Conservation (phyloP, 2,888 invertebrate genomes). For the Sinelater perroti region DNA sequence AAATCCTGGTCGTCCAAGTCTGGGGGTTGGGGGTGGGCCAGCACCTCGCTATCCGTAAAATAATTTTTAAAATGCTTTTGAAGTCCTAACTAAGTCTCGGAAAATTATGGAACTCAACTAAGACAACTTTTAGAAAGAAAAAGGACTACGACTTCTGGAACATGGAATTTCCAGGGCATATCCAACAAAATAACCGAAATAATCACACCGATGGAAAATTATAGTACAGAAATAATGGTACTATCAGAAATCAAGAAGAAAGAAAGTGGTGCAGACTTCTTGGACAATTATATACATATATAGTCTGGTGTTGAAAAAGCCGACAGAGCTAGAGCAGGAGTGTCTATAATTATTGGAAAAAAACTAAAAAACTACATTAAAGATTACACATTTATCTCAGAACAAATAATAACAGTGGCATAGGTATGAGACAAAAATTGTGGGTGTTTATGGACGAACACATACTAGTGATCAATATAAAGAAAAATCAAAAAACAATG, state of each 20-base stretch:
- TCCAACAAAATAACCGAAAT: conserved; percentile 10
- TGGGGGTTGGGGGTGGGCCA: conserved; percentile 2
- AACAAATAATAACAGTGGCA: conserved; percentile 6
- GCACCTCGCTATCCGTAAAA: background rate
- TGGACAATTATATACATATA: background rate
- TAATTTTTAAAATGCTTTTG: background rate
- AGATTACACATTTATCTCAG: background rate
- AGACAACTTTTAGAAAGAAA: conserved; percentile 8
- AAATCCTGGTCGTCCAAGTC: conserved; percentile 12
- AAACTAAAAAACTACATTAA: background rate
- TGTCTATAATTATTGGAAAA: too few species aligned
- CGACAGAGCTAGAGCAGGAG: background rate
- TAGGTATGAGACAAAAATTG: background rate
- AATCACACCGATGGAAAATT: background rate
- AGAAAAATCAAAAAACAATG: too few species aligned
- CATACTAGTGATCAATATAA: background rate
- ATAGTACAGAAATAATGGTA: background rate
- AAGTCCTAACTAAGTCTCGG: conserved; percentile 1
- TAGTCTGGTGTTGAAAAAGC: conserved; percentile 11
- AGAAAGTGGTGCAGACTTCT: background rate
- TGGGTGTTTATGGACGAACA: background rate
- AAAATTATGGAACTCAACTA: conserved; percentile 3
- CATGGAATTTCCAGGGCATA: conserved; percentile 6
- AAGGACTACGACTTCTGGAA: conserved; percentile 5
- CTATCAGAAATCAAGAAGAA: conserved; percentile 3